Percentiles rank a stretch among this genome's conserved stretches.
Conservation (phyloP, 2,113 vertebrate species). For the Abramis brama region DNA sequence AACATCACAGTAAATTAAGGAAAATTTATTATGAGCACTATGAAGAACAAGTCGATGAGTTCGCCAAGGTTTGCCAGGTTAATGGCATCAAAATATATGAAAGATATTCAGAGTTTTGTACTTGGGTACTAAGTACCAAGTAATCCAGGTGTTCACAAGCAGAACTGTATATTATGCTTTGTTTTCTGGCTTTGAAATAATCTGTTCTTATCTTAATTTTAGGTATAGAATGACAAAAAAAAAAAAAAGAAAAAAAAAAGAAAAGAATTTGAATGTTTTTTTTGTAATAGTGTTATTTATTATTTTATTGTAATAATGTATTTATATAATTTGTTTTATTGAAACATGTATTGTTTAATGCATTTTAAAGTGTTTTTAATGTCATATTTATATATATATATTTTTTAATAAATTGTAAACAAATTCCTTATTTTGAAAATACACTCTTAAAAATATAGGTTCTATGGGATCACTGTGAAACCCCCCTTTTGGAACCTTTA, state of each 20-base stretch:
- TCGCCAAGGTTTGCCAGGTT: neutral
- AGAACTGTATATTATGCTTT: neutral
- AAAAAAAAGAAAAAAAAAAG: too few species aligned
- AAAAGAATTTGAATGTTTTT: neutral
- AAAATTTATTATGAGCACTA: neutral
- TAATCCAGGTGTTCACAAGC: neutral
- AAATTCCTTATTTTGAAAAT: neutral
- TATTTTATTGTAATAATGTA: neutral
- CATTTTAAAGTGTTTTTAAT: too few species aligned
- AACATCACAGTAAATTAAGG: neutral
- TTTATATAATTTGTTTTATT: neutral
- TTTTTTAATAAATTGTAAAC: neutral
- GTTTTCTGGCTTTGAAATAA: neutral
- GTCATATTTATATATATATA: neutral
- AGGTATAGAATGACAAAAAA: neutral
- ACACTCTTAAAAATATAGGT: too few species aligned
- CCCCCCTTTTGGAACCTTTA: too few species aligned
- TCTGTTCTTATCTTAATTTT: neutral
- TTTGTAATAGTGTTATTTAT: neutral
- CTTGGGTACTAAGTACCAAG: neutral
- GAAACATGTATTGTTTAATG: neutral
- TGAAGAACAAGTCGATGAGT: neutral
- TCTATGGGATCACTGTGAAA: too few species aligned
- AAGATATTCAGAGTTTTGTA: neutral
- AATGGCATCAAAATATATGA: neutral